Evolutionary conservation across 2,113 vertebrate species (phyloP), one percentile per base, ranked within the genome.

Genomic region (Girardinichthys multiradiatus): DNA sequence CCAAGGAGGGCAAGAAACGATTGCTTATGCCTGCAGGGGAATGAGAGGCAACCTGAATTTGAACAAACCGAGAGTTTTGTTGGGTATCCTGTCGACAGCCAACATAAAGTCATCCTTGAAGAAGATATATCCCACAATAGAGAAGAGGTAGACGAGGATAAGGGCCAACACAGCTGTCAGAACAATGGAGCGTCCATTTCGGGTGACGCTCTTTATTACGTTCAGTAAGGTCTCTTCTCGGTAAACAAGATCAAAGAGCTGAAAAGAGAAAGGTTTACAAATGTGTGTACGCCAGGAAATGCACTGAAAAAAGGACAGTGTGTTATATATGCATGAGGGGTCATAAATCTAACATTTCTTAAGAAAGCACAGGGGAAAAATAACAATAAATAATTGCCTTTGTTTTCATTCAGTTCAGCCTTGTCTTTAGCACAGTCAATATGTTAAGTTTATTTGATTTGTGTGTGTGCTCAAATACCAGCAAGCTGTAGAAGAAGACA

Each of bases 131-230:
- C 98, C 98, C 85, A 99, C 98, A 11, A 99, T 99, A 60, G 98
- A 99, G 94, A 99, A 99, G 76, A 99, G 96, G 94, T 99, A 99
- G 90, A 99, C 98, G 35, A 99, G 94, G 92, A 99, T 99, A 60
- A 99, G 95, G 1, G 98, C 98, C 42, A 99, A 94, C 19, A 99
- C 98, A 0, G 98, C 98, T 0, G 98, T 99, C 75, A 99, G 90
- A 80, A 99, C 96, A 89, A 99, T 99, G 79, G 98, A 99, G 37
- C 98, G 96, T 21, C 98, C 98, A 0, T 99, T 99, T 75, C 98
- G 97, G 1, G 98, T 99, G 66, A 99, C 98, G 1, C 98, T 99
- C 90, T 99, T 99, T 72, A 99, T 99, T 67, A 99, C 98, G 1
- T 99, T 99, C 64, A 99, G 95, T 89, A 99, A 85, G 0, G 98